These are phyloP conservation scores for Aphelenchoides fujianensis DNA, from an alignment of 1,140 invertebrate species.

Conservation along the genomic window DNA sequence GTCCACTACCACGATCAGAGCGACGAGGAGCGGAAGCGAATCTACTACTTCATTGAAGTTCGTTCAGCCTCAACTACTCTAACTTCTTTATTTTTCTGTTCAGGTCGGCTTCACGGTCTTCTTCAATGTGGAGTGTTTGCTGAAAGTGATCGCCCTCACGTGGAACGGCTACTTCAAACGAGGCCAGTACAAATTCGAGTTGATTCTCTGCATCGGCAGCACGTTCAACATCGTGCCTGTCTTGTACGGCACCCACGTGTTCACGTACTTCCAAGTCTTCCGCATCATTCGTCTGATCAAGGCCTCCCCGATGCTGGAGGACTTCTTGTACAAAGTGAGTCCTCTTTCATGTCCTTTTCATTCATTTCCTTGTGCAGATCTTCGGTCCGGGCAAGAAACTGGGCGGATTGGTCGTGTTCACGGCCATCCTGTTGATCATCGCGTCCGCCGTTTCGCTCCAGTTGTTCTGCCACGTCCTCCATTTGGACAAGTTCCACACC, in stretches of 20 bases:
- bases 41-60: slow-evolving; percentile 90
- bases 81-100: too few relatives aligned
- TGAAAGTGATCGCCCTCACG: slow-evolving; percentile 96
- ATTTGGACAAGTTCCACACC: slow-evolving; percentile 95
- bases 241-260: slow-evolving; percentile 79
- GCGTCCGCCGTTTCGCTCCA: slow-evolving; percentile 99
- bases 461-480: slow-evolving; percentile 85
- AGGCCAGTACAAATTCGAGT: slow-evolving; percentile 95
- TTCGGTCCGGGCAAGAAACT: slow-evolving; percentile 98
- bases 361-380: slow-evolving; percentile 69
- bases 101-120: slow-evolving; percentile 70
- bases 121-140: slow-evolving; percentile 86
- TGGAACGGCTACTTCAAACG: slow-evolving; percentile 88
- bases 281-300: slow-evolving; percentile 92
- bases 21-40: slow-evolving; percentile 72
- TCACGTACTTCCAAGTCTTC: slow-evolving; percentile 82
- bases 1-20: slow-evolving; percentile 84
- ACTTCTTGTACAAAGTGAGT: slow-evolving; percentile 88
- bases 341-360: too few relatives aligned
- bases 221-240: slow-evolving; percentile 81
- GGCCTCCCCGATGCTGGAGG: slow-evolving; percentile 95
- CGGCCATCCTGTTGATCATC: slow-evolving; percentile 96
- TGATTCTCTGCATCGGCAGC: slow-evolving; percentile 87
- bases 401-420: slow-evolving; percentile 95
- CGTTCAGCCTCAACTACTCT: not conserved